phyloP scores from a whole-genome alignment of 2,113 vertebrate species.

The Sisor rabdophorus region DNA sequence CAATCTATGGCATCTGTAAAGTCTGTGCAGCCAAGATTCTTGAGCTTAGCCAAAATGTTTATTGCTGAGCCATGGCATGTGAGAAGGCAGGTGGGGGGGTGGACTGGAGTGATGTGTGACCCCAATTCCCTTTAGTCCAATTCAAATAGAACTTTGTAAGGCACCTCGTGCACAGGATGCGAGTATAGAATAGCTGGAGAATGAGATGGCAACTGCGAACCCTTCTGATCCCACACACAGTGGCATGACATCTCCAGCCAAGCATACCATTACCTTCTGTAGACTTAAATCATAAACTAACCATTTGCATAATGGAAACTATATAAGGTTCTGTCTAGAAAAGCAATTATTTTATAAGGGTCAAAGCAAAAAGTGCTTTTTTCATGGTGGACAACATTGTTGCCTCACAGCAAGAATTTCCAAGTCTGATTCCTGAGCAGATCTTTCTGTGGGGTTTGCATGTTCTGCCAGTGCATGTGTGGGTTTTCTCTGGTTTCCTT shows the following conservation, averaged over 20 bases:
- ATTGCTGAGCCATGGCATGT: conserved; percentile 27
- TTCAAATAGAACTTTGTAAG: background rate
- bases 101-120: conserved; percentile 48
- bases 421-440: no score
- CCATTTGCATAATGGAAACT: conserved; percentile 11
- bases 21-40: conserved; percentile 56
- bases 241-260: conserved; percentile 41
- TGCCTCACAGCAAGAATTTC: no score
- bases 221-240: conserved; percentile 18
- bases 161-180: conserved; percentile 1
- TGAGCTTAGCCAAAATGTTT: conserved; percentile 22
- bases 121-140: conserved; percentile 13
- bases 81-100: conserved; percentile 38
- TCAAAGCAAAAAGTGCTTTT: background rate
- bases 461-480: no score
- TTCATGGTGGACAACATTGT: no score
- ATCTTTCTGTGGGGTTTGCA: no score
- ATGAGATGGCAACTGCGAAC: conserved; percentile 20
- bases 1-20: conserved; percentile 62
- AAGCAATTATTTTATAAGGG: background rate
- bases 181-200: conserved; percentile 6
- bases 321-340: background rate
- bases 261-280: conserved; percentile 1
- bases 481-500: no score
- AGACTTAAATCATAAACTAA: background rate